phyloP scores from a whole-genome alignment of 2,797 vertebrate genomes.

The Hemitrygon akajei region DNA sequence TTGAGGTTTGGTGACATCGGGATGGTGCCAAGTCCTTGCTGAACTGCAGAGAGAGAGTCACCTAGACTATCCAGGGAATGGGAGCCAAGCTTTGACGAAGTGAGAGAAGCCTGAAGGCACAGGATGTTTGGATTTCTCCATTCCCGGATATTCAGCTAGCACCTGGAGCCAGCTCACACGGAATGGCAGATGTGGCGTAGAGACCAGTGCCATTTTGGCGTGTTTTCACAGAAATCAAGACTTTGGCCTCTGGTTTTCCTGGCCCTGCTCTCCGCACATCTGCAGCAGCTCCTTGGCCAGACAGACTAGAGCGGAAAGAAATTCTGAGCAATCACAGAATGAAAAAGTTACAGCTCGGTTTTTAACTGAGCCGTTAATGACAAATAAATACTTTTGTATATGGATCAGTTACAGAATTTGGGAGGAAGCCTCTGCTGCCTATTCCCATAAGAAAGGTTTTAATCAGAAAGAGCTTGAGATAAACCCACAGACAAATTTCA shows the following conservation, averaged over 20 bases:
- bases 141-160: background rate
- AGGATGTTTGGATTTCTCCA: background rate
- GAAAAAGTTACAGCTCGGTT: background rate
- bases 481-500: background rate
- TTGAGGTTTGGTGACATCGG: background rate
- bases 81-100: background rate
- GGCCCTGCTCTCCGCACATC: background rate
- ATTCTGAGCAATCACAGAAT: background rate
- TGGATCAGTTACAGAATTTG: background rate
- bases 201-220: background rate
- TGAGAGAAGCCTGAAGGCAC: background rate
- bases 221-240: background rate
- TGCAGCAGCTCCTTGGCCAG: background rate
- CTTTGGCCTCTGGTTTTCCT: background rate
- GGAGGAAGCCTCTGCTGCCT: background rate
- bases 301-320: background rate
- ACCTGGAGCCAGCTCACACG: background rate
- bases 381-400: background rate
- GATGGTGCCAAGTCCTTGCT: background rate
- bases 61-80: too few species aligned
- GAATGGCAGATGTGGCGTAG: conserved; percentile 1
- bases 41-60: background rate
- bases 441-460: background rate
- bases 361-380: background rate
- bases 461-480: background rate